Evolutionary conservation across 2,797 vertebrate species (phyloP).

Genomic region (Pangasius krempfi): DNA sequence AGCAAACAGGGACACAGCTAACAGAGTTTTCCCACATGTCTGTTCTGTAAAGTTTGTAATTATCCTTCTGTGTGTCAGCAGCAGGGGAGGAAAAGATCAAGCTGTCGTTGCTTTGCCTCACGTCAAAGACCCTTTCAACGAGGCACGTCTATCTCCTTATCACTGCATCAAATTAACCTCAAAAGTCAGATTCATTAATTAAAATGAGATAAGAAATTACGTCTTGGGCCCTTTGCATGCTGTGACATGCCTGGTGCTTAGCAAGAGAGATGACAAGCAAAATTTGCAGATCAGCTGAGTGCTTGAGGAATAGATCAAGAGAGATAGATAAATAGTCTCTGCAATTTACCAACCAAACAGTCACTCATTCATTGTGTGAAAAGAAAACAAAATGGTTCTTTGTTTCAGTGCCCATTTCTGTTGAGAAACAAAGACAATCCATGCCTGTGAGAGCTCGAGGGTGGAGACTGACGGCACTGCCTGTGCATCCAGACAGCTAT

Average conservation of each 20-base stretch:
- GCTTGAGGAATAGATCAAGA: background rate
- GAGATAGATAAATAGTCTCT: slow-evolving; percentile 38
- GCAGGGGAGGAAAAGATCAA: slow-evolving; percentile 40
- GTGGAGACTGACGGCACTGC: slow-evolving; percentile 47
- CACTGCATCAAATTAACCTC: slow-evolving; percentile 61
- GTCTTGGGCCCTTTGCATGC: slow-evolving; percentile 47
- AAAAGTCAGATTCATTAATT: slow-evolving; percentile 63
- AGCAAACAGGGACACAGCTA: background rate
- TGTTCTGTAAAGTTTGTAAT: slow-evolving; percentile 70
- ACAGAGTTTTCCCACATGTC: slow-evolving; percentile 28
- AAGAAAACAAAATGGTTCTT: slow-evolving; percentile 26
- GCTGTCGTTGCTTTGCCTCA: slow-evolving; percentile 48
- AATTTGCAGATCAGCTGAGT: slow-evolving; percentile 51
- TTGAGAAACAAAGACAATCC: background rate
- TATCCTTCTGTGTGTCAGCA: slow-evolving; percentile 65
- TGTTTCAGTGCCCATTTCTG: slow-evolving; percentile 6
- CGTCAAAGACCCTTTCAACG: slow-evolving; percentile 34
- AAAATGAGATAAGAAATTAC: slow-evolving; percentile 63
- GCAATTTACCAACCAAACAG: slow-evolving; percentile 52
- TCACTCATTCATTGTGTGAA: slow-evolving; percentile 49
- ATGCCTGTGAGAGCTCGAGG: background rate
- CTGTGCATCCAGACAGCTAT: slow-evolving; percentile 43
- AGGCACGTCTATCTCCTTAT: slow-evolving; percentile 47
- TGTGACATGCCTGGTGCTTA: slow-evolving; percentile 45
- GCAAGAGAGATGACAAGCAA: slow-evolving; percentile 44